Conservation (phyloP, 2,888 invertebrate species). For the Mesodorylaimus sp. region DNA sequence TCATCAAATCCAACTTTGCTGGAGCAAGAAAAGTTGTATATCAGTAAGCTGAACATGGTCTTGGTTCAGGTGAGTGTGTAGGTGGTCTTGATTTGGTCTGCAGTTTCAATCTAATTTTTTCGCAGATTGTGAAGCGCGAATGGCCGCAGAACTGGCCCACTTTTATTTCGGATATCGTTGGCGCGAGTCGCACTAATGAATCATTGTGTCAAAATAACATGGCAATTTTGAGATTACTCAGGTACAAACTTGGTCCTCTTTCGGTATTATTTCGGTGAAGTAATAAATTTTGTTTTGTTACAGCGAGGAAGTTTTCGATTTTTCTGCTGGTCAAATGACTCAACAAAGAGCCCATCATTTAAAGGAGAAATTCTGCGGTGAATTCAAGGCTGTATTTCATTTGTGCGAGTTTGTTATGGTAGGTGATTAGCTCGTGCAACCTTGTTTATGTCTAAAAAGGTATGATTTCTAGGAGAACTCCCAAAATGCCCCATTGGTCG, state of each 20-base stretch:
- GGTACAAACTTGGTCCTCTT: constrained; percentile 23
- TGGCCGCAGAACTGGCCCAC: constrained; percentile 99
- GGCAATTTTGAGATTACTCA: constrained; percentile 85
- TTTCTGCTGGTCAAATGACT: constrained; percentile 89
- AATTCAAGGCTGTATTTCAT: constrained; percentile 94
- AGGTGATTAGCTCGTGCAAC: constrained; percentile 17
- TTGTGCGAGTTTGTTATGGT: constrained; percentile 87
- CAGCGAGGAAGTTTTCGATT: constrained; percentile 96
- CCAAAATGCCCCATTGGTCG: constrained; percentile 84
- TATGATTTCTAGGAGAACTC: constrained; percentile 55
- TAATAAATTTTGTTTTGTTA: constrained; percentile 14
- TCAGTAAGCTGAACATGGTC: constrained; percentile 96
- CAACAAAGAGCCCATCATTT: constrained; percentile 97
- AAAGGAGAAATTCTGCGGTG: constrained; percentile 97
- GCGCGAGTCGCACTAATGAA: constrained; percentile 94
- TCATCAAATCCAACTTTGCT: constrained; percentile 72
- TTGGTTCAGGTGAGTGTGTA: constrained; percentile 56
- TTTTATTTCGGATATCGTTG: constrained; percentile 96
- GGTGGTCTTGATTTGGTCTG: not conserved
- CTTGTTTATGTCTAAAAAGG: constrained; percentile 1
- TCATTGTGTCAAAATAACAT: constrained; percentile 98
- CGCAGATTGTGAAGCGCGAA: constrained; percentile 79
- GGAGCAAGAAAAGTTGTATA: constrained; percentile 81
- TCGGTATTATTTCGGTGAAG: not conserved
- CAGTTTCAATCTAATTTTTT: constrained; percentile 7